phyloP scores from a whole-genome alignment of 23 tunicate genomes.

The Styela plicata region DNA sequence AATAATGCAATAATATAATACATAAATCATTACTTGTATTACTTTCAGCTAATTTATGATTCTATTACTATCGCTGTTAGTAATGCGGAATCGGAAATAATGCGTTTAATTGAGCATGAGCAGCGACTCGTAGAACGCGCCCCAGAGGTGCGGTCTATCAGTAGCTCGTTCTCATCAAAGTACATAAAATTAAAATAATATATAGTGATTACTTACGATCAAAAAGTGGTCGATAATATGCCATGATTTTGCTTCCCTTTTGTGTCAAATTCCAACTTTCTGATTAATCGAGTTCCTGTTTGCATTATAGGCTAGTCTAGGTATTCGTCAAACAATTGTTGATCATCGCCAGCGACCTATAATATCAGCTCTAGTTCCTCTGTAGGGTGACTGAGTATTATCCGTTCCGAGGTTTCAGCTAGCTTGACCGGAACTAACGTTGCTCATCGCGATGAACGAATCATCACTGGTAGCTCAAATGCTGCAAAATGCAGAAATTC shows the following conservation, averaged over 20 bases:
- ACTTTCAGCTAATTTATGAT: not conserved
- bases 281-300: conserved; percentile 10
- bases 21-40: not conserved
- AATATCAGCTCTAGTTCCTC: conserved; percentile 2
- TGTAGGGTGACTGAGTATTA: not conserved
- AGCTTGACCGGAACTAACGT: not conserved
- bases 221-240: conserved; percentile 28
- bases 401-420: not conserved
- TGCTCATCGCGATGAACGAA: not conserved
- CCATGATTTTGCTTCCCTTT: conserved; percentile 23
- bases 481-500: too few relatives aligned
- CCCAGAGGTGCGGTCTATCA: too few relatives aligned
- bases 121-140: too few relatives aligned
- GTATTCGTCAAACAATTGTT: too few relatives aligned
- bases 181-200: not conserved
- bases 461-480: not conserved
- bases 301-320: too few relatives aligned
- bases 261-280: not conserved
- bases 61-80: not conserved
- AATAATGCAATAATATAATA: too few relatives aligned
- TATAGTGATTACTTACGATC: conserved; percentile 21
- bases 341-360: not conserved
- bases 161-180: too few relatives aligned
- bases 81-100: too few relatives aligned
- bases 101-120: too few relatives aligned